Conservation (phyloP, 2,113 vertebrate species). For the Petrocephalus microphthalmus region DNA sequence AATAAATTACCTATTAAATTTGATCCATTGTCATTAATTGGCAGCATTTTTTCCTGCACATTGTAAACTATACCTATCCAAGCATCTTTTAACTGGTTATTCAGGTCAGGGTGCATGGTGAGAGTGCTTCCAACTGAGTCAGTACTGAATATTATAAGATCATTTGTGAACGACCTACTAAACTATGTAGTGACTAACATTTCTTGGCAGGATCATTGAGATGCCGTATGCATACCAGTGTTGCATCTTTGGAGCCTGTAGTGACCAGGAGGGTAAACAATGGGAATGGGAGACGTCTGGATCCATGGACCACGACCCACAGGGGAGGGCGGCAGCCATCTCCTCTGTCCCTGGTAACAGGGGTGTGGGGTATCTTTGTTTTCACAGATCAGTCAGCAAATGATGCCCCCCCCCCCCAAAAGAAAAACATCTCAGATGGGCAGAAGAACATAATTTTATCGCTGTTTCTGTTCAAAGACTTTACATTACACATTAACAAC, state of each 20-base stretch:
- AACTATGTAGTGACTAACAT: background rate
- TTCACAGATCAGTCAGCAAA: background rate
- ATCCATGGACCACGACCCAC: constrained; percentile 68
- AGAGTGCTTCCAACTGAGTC: background rate
- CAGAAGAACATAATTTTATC: background rate
- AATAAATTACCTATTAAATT: background rate
- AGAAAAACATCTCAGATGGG: background rate
- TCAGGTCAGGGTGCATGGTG: no score
- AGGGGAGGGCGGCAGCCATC: constrained; percentile 66
- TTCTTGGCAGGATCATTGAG: constrained; percentile 72
- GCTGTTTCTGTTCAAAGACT: no score
- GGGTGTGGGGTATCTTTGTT: background rate
- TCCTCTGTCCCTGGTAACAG: constrained; percentile 48
- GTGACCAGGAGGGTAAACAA: constrained; percentile 64
- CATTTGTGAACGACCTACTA: background rate
- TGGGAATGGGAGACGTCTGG: constrained; percentile 65
- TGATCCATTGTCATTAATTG: background rate
- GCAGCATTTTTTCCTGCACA: background rate
- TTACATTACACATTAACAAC: background rate
- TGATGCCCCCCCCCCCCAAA: background rate
- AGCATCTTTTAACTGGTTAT: no score
- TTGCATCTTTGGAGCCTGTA: constrained; percentile 79
- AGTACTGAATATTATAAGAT: background rate
- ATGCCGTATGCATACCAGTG: constrained; percentile 93
- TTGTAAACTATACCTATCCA: background rate